Evolutionary conservation across 2,113 vertebrate genomes (phyloP), one percentile per base, ranked within the genome.

Genomic region (Urocolius indicus): DNA sequence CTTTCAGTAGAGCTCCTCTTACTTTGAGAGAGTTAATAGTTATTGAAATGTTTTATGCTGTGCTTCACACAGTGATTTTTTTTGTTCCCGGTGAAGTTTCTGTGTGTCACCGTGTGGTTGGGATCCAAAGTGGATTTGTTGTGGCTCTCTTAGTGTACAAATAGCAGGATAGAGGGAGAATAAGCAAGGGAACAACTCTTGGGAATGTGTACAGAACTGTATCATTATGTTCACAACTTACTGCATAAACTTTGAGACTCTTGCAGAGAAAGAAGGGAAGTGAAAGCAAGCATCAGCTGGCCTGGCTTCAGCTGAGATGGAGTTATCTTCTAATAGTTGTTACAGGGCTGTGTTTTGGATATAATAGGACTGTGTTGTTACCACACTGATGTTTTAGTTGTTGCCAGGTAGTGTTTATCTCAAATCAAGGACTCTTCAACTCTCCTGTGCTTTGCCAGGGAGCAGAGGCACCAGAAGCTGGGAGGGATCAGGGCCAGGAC

Each of bases 41-140:
- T 6, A 1, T 21, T 20, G 2, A 29, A 9, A 1, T 13, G 10
- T 18, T 23, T 9, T 9, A 48, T 3, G 0, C 1, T 51, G 49
- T 2, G 4, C 12, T 26, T 51, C 32, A 27, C 32, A 41, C 46
- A 46, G 34, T 7, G 21, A 0, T 32, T 49, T 62, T 67, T 11
- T 36, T 54, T 57, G 58, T 10, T 32, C 1, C 11, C 2, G 0
- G 2, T 4, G 3, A 4, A 2, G 2, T 10, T 3, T n/a, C 16
- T 18, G 2, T 1, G 8, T 32, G 7, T 15, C 0, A 1, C 17
- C 5, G 76, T 26, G 21, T 27, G 43, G 13, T 69, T 32, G 32
- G 54, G 41, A n/a, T 6, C 8, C 4, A 11, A 5, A 11, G 12
- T 54, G 59, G 26, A 10, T 67, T 72, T 51, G 16, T 36, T 45